Conservation (phyloP, 2,797 vertebrate species). For the Amblyopsis hoosieri region DNA sequence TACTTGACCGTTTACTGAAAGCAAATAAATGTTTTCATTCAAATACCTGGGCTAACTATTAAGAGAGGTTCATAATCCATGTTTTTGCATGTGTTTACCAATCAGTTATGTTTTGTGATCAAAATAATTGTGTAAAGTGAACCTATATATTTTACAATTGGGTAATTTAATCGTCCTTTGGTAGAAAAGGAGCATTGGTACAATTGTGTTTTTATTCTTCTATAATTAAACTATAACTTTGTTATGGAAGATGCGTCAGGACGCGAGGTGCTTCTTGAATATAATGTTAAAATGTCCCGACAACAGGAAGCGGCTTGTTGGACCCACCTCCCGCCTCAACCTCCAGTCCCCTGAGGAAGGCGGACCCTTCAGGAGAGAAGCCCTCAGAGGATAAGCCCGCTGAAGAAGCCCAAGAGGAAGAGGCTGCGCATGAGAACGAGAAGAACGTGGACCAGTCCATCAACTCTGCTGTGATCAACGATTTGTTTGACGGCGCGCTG, state of each 20-base stretch:
- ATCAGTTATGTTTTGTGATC: too few species aligned
- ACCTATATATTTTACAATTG: too few species aligned
- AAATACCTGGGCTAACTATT: too few species aligned
- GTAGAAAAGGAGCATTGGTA: neutral
- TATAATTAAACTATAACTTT: neutral
- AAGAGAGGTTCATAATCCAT: too few species aligned
- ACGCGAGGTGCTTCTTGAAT: too few species aligned
- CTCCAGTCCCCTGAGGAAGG: conserved; percentile 70
- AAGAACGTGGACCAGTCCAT: conserved; percentile 81
- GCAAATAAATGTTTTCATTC: too few species aligned
- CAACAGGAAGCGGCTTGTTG: conserved; percentile 18
- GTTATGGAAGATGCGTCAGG: too few species aligned
- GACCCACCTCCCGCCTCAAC: conserved; percentile 48
- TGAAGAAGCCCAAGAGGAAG: conserved; percentile 21
- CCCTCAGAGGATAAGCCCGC: conserved; percentile 35
- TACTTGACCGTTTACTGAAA: too few species aligned
- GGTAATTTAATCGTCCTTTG: too few species aligned
- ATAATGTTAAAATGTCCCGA: neutral
- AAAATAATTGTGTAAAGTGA: too few species aligned
- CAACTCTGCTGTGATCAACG: conserved; percentile 90
- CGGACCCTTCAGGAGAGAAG: conserved; percentile 40
- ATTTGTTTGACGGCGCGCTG: conserved; percentile 87
- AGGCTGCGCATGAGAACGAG: conserved; percentile 69
- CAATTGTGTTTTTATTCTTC: neutral
- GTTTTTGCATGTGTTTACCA: too few species aligned